Evolutionary conservation across 1,140 invertebrate genomes (phyloP), one percentile per base, ranked within the genome.

Genomic region (Eulimnadia texana): DNA sequence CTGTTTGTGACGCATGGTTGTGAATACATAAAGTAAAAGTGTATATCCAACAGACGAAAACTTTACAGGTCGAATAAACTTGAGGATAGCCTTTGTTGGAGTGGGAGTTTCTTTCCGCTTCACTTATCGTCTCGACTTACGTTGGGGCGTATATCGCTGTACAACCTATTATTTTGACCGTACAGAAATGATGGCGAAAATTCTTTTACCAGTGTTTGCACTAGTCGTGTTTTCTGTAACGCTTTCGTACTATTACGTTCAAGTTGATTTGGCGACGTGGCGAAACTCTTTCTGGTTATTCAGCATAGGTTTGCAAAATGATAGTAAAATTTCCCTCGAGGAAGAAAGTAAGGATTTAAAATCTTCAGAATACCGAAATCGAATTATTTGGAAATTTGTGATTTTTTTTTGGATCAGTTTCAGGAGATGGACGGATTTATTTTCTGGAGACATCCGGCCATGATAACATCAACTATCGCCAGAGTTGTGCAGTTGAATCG

Each of bases 401-500:
- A n/a, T n/a, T n/a, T n/a, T 42, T 9, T 42, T 42, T 42, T 16
- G 16, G 16, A 25, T 23, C 10, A 16, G 24, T 25, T n/a, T 10
- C 22, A n/a, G 27, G 29, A 0, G 58, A 61, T 22, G 11, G 20
- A 3, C 50, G 50, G 6, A 80, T 81, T 53, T 81, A 81, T 64
- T 80, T 81, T 61, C 77, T 79, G 50, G 79, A 81, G 65, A 82
- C 79, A 1, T 77, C 74, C 0, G 51, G 68, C 69, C 9, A 68
- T 69, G 3, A 74, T 72, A 57, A 70, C 10, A 64, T 83, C 23
- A 78, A 70, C 25, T 62, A 76, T 0, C 70, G 82, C 19, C 79
- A 84, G 66, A 81, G 82, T 0, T 84, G 82, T 65, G 80, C 82
- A 0, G 77, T 84, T 1, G 83, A 84, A 72, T 84, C 82, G 0